A percentile compares a stretch with the other conserved stretches of the same genome.
These are phyloP conservation scores for Apamea monoglypha DNA, from an alignment of 2,888 invertebrate species.

Conservation along the genomic window DNA sequence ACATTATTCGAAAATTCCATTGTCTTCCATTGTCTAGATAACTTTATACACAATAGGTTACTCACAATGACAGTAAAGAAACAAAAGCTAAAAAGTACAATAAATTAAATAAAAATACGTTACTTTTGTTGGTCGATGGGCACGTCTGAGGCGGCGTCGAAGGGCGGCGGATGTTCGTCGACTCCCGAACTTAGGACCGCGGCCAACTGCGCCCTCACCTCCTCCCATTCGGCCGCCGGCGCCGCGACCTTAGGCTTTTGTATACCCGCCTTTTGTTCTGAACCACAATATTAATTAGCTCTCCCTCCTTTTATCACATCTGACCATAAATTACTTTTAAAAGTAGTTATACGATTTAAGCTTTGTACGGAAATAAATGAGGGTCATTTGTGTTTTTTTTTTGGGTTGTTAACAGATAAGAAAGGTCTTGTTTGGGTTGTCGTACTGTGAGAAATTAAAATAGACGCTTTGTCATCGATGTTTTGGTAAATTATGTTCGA, in stretches of 20 bases:
- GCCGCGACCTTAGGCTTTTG: slow-evolving; percentile 67
- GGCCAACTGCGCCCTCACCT: slow-evolving; percentile 91
- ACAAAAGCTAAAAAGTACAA: slow-evolving; percentile 35
- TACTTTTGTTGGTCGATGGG: slow-evolving; percentile 97
- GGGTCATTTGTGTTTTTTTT: slow-evolving; percentile 57
- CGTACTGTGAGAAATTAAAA: slow-evolving; percentile 6
- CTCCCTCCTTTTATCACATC: slow-evolving; percentile 68
- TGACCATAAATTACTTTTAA: slow-evolving; percentile 66
- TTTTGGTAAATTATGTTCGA: not conserved
- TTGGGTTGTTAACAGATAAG: slow-evolving; percentile 54
- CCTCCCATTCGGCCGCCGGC: slow-evolving; percentile 90
- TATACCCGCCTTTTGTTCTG: slow-evolving; percentile 68
- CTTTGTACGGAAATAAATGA: slow-evolving; percentile 56
- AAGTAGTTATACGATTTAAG: slow-evolving; percentile 60
- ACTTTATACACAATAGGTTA: slow-evolving; percentile 23
- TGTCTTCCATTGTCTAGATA: slow-evolving; percentile 23
- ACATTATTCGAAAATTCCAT: slow-evolving; percentile 19
- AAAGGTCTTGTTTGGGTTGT: slow-evolving; percentile 40
- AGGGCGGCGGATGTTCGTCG: slow-evolving; percentile 92
- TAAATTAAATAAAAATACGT: slow-evolving; percentile 53
- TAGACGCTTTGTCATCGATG: not conserved
- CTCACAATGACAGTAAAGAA: slow-evolving; percentile 25
- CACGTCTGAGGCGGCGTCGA: slow-evolving; percentile 96
- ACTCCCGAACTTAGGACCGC: slow-evolving; percentile 90
- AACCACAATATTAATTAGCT: slow-evolving; percentile 67